These are phyloP conservation scores for Thaumetopoea pityocampa DNA, from an alignment of 1,140 invertebrate genomes.

Conservation along the genomic window DNA sequence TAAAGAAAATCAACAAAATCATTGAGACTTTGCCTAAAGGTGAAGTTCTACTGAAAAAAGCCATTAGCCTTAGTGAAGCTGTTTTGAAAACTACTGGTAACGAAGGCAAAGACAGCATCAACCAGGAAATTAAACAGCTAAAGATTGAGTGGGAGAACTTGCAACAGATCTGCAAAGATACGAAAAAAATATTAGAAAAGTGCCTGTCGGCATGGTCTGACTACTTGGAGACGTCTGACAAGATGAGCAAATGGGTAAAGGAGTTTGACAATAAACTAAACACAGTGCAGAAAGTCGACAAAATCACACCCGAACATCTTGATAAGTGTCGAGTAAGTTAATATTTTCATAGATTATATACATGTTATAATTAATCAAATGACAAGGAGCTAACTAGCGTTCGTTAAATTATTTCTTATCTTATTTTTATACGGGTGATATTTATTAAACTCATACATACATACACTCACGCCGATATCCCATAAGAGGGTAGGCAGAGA, in stretches of 20 bases:
- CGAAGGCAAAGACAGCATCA: conserved; percentile 90
- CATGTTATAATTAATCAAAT: too few relatives aligned
- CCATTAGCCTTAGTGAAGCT: conserved; percentile 84
- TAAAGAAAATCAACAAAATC: conserved; percentile 84
- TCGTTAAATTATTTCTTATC: too few relatives aligned
- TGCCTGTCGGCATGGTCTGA: conserved; percentile 92
- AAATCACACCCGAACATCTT: conserved; percentile 88
- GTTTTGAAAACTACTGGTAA: conserved; percentile 88
- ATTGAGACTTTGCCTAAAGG: conserved; percentile 81
- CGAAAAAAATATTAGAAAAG: conserved; percentile 84
- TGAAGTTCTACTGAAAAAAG: conserved; percentile 83
- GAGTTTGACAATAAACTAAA: conserved; percentile 82
- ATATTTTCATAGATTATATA: too few relatives aligned
- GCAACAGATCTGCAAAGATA: conserved; percentile 87
- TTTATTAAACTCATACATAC: too few relatives aligned
- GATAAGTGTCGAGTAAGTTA: conserved; percentile 82
- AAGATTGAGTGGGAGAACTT: conserved; percentile 92
- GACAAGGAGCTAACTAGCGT: too few relatives aligned
- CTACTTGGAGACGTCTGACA: conserved; percentile 85
- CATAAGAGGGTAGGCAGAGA: too few relatives aligned
- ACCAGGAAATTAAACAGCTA: conserved; percentile 90
- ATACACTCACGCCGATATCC: too few relatives aligned
- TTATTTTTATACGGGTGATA: too few relatives aligned
- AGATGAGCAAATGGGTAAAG: conserved; percentile 87
- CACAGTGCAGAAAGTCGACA: conserved; percentile 82